phyloP scores from a whole-genome alignment of 2,113 vertebrate species.

The Atrichornis clamosus region DNA sequence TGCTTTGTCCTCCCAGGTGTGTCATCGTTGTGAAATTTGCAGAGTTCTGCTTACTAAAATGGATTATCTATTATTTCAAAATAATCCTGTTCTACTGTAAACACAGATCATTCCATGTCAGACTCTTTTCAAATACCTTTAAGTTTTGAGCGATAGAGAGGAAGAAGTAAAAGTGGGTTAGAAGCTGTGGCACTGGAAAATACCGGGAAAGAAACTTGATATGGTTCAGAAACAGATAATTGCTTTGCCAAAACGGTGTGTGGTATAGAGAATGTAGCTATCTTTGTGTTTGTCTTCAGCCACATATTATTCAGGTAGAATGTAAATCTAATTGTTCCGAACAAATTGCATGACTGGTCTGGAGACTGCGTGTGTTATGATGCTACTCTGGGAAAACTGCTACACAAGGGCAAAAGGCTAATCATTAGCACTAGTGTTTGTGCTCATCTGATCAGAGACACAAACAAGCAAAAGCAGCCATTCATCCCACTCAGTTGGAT shows the following conservation, averaged over 20 bases:
- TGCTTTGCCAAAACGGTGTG: background rate
- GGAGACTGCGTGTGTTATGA: background rate
- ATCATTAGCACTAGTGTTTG: background rate
- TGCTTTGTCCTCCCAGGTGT: slow-evolving; percentile 22
- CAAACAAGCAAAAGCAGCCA: background rate
- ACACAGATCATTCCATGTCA: background rate
- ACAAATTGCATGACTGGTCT: background rate
- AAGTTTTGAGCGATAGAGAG: background rate
- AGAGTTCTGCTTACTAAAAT: background rate
- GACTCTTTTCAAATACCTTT: background rate
- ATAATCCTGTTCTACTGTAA: background rate
- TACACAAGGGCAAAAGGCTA: background rate
- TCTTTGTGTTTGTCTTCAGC: background rate
- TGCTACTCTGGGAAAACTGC: background rate
- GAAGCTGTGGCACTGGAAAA: background rate
- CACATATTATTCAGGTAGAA: background rate
- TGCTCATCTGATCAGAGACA: background rate
- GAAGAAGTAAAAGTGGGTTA: background rate
- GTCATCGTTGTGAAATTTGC: background rate
- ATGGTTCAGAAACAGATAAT: background rate
- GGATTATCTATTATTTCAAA: background rate
- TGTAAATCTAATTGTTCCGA: background rate
- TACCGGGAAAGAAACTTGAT: background rate
- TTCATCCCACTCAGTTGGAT: background rate
- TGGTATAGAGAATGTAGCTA: background rate